A percentile compares a stretch with the other conserved stretches of the same genome.
These are phyloP conservation scores for Pleuronectes platessa DNA, from an alignment of 2,113 vertebrate genomes.

Conservation along the genomic window DNA sequence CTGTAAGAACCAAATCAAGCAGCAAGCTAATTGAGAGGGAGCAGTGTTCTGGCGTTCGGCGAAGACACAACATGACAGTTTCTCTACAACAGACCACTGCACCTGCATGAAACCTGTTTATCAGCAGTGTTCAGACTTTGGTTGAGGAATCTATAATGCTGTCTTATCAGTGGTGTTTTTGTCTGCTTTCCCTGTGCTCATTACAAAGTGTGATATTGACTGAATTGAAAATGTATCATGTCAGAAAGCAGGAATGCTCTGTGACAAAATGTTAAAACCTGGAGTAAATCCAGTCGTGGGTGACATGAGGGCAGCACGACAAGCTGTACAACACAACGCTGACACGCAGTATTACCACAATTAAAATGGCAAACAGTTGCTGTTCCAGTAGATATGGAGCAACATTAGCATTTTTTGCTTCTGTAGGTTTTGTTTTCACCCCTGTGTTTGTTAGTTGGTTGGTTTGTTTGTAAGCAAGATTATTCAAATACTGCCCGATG, in stretches of 20 bases:
- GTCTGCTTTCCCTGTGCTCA: background rate
- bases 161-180: background rate
- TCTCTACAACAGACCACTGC: constrained; percentile 38
- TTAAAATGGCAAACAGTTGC: background rate
- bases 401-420: background rate
- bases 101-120: constrained; percentile 56
- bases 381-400: background rate
- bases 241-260: background rate
- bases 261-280: background rate
- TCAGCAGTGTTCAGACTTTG: constrained; percentile 44
- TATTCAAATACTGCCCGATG: too few species aligned
- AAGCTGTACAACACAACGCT: too few species aligned
- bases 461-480: too few species aligned
- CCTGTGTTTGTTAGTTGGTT: too few species aligned
- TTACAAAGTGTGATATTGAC: background rate
- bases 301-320: too few species aligned
- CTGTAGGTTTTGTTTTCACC: too few species aligned
- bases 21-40: constrained; percentile 50
- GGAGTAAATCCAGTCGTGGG: background rate
- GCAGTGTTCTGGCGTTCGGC: constrained; percentile 53
- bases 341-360: too few species aligned
- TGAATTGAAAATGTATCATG: background rate
- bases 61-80: constrained; percentile 58
- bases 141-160: constrained; percentile 30
- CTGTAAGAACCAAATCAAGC: constrained; percentile 52